Base-by-base conservation (phyloP, 2,113 vertebrate genomes). In the Podilymbus podiceps region DNA sequence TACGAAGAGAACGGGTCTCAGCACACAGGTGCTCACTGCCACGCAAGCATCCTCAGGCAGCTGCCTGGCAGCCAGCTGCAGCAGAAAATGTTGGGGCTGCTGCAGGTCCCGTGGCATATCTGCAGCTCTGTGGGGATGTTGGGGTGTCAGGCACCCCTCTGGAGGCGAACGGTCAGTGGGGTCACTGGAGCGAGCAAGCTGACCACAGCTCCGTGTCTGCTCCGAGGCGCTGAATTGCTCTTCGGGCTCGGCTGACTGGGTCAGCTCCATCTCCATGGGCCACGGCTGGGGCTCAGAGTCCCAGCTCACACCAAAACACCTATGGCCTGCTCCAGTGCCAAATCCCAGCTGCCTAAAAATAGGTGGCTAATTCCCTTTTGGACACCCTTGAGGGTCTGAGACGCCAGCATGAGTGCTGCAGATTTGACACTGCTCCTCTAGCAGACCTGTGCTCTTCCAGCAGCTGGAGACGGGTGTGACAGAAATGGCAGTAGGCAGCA, bases 281-380 rank as follows among this genome's bases (percentile, higher is more conserved):
- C 1, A 1, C 6, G 27, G 42, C 56, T 78, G 74, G 47, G 78
- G 69, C 24, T 75, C 5, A 13, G 0, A 30, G 49, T 46, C 42
- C 16, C 68, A 71, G 12, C 47, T 81, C 59, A 55, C 72, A 84
- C 27, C 27, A 25, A 22, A 76, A 53, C 56, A 49, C 27, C 52
- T 15, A 20, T 0, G 3, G 33, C 40, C 31, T 35, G 40, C 15
- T 25, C 50, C 0, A 0, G 2, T 20, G 53, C 18, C 2, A 1
- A 35, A 79, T 40, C 58, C 46, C 67, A 85, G 46, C 1, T 5
- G 40, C n/a, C 78, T 53, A 22, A 88, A 88, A 77, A 25, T 1
- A 58, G 9, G 44, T 4, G 2, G n/a, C 22, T 71, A 35, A 78
- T 76, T 69, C 71, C 25, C 38, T 86, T 69, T 22, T 4, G 59